Percentiles rank a stretch among this genome's conserved stretches.
Evolutionary conservation across 2,888 invertebrate species (phyloP).

Genomic region (Aphelenchoides bicaudatus): DNA sequence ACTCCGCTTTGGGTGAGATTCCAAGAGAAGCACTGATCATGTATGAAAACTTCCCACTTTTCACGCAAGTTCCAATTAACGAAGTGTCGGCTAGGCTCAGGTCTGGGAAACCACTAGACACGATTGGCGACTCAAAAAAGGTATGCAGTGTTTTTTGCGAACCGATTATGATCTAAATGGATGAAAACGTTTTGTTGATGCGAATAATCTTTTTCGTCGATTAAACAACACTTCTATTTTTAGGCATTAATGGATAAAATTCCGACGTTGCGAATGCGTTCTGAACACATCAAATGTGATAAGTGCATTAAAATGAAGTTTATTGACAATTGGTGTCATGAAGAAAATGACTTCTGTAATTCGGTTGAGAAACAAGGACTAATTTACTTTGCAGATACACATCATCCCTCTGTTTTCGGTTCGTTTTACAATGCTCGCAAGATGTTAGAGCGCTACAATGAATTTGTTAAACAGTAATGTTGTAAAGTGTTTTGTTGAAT

Average conservation of each 20-base stretch:
- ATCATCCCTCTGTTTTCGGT: slow-evolving; percentile 9
- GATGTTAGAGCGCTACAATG: too few relatives aligned
- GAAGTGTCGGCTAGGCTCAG: not conserved
- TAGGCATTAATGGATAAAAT: not conserved
- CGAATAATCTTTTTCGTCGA: too few relatives aligned
- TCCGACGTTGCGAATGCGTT: not conserved
- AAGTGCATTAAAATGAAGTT: not conserved
- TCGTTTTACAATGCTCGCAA: slow-evolving; percentile 11
- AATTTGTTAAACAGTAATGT: too few relatives aligned
- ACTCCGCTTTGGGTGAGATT: not conserved
- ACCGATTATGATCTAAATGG: too few relatives aligned
- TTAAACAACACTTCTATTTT: too few relatives aligned
- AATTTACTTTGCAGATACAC: not conserved
- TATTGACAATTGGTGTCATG: slow-evolving; percentile 1
- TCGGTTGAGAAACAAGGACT: not conserved
- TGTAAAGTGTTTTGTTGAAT: too few relatives aligned
- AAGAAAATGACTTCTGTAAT: not conserved
- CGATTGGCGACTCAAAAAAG: not conserved
- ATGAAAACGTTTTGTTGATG: too few relatives aligned
- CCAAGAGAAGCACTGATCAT: slow-evolving; percentile 8
- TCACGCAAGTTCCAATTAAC: slow-evolving; percentile 1
- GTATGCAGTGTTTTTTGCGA: too few relatives aligned
- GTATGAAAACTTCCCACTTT: not conserved
- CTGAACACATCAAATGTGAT: not conserved
- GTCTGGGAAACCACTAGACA: slow-evolving; percentile 5